Evolutionary conservation across 2,888 invertebrate species (phyloP), one percentile per base, ranked within the genome.

Genomic region (Ditula angustiorana): DNA sequence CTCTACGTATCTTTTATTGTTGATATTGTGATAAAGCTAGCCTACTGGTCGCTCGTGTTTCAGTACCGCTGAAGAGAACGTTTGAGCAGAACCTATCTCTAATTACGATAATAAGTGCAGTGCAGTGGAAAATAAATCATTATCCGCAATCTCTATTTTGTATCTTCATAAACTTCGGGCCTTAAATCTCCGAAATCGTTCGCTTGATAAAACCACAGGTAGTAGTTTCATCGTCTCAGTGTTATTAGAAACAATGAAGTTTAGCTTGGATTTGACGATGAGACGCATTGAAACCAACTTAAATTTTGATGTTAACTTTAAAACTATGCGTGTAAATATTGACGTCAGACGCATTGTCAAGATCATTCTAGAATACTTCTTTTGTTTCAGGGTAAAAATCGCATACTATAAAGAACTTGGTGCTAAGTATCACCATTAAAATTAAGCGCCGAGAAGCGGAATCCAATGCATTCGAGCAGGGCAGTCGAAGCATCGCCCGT

Each of bases 371-470:
- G 33, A 60, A 57, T 10, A 60, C 69, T 68, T 76, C 41, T 59
- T 69, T 92, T 90, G 87, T 92, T 93, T 19, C 88, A 93, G 93
- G 87, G 84, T 86, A 80, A 74, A 82, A 87, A 79, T 74, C 77
- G 81, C 77, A 77, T 74, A 71, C 78, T 69, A 71, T 75, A 77
- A 70, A 70, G 67, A 77, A 78, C 70, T 70, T 75, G 85, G 85
- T 84, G 84, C 73, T 69, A 74, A 74, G 74, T 68, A 70, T 77
- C 80, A 80, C 81, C 78, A 75, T 62, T 78, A 74, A 70, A 75
- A 74, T 77, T 80, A 68, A 73, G 74, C 73, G 71, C 72, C 71
- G 66, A 67, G 69, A 71, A 78, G 75, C 74, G 68, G 73, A 76
- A 70, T 80, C 87, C 83, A 83, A 92, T 92, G 92, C 81, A 85